These are phyloP conservation scores for Neolamprologus sp. DNA, from an alignment of 2,113 vertebrate species.

Conservation along the genomic window DNA sequence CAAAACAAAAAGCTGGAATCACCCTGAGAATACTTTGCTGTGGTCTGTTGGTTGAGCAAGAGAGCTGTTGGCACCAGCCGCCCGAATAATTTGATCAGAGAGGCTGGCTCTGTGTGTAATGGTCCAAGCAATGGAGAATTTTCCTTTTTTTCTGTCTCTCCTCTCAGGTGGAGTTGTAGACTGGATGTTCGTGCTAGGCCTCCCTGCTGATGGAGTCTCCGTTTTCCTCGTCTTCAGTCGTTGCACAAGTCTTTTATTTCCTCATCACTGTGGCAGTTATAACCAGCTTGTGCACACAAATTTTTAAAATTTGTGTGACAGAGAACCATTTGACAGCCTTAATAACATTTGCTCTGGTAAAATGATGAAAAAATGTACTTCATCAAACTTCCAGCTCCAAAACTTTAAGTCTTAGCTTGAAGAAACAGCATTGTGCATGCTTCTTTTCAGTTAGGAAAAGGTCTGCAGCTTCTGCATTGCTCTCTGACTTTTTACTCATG, in stretches of 20 bases:
- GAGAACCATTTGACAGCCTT: background rate
- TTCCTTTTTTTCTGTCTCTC: background rate
- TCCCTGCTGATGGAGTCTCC: background rate
- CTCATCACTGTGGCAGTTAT: background rate
- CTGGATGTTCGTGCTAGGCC: background rate
- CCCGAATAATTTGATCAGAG: background rate
- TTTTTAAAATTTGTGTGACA: background rate
- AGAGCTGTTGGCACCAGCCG: background rate
- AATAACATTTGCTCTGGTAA: background rate
- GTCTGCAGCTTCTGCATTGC: background rate
- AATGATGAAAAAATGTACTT: background rate
- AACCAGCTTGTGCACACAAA: background rate
- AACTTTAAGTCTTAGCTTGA: background rate
- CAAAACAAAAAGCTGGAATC: background rate
- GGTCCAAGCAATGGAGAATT: background rate
- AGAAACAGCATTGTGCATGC: background rate
- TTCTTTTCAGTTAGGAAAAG: background rate
- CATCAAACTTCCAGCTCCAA: background rate
- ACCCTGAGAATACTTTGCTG: background rate
- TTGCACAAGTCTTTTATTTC: background rate
- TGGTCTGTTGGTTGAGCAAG: background rate
- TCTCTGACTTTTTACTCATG: background rate
- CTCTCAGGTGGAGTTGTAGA: background rate
- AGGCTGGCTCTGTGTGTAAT: background rate
- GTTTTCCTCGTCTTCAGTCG: background rate